These are phyloP conservation scores for Lamellibrachia luymesi DNA, from an alignment of 1,140 invertebrate genomes.

Conservation along the genomic window DNA sequence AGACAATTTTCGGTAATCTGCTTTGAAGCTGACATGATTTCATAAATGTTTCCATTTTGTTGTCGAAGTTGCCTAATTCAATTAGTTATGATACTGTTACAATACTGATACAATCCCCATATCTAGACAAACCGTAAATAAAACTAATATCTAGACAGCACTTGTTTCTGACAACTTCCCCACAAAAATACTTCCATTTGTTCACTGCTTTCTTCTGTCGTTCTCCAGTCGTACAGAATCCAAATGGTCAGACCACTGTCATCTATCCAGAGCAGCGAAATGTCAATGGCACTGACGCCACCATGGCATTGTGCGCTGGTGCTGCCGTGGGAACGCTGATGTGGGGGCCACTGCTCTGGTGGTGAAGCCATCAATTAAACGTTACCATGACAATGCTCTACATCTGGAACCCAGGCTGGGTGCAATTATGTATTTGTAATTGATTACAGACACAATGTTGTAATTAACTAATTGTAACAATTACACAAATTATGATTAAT, in stretches of 20 bases:
- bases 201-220: not conserved
- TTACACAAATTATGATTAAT: too few species aligned
- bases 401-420: not conserved
- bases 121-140: not conserved
- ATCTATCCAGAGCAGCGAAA: not conserved
- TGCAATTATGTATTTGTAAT: not conserved
- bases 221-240: not conserved
- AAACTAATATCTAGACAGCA: not conserved
- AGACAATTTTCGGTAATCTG: not conserved
- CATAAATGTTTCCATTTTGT: too few species aligned
- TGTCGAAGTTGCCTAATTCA: not conserved
- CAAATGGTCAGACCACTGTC: not conserved
- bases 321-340: not conserved
- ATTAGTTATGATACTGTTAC: not conserved
- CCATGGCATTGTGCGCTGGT: too few species aligned
- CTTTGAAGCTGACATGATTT: not conserved
- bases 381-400: not conserved
- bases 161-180: too few species aligned
- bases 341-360: not conserved
- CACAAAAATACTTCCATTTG: not conserved
- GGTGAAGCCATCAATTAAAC: not conserved
- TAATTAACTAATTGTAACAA: too few species aligned
- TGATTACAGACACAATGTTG: too few species aligned
- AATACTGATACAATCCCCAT: too few species aligned
- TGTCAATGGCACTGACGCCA: not conserved